Evolutionary conservation across 2,797 vertebrate genomes (phyloP), one percentile per base, ranked within the genome.

Genomic region (Graptemys geographica): DNA sequence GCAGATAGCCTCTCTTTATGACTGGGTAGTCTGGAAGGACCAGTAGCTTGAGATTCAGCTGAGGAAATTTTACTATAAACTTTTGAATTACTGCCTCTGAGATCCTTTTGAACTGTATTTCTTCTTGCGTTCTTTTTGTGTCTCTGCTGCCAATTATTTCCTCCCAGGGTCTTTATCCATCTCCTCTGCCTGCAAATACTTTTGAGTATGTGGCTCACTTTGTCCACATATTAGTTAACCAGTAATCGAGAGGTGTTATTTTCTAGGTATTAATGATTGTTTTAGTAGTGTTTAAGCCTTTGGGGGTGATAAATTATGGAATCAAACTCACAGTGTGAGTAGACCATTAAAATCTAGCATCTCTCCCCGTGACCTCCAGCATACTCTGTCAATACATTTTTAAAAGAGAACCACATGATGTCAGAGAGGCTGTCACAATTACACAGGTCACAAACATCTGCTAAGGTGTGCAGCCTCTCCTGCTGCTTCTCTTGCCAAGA

Each of bases 211-310:
- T 41, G 6, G 41, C 27, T 18, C 21, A n/a, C 44, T 44, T 2
- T 92, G 56, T 79, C 16, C 19, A 81, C 11, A 80, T 86, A n/a
- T 5, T 82, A 4, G 0, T 56, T 89, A 79, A 27, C 11, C 5
- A 37, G 57, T 79, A 59, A 83, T 1, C 5, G 31, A 82, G 19
- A 86, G 21, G 8, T 83, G 15, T 2, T 81, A 37, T 96, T 94
- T 23, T 12, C 5, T 69, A 1, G 44, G 23, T 6, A 83, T 69
- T 94, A 92, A 86, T 21, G 78, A 74, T 41, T 82, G 78, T 90
- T 93, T 88, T 86, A 55, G 23, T 7, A 78, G 3, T 41, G 2
- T 90, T 93, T 92, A 83, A 23, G 44, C 55, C 16, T 81, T 82
- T 47, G 37, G 41, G 23, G 18, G 18, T 59, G 81, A 82, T 31